Conservation (phyloP, 2,888 invertebrate genomes). For the Campoletis raptor region DNA sequence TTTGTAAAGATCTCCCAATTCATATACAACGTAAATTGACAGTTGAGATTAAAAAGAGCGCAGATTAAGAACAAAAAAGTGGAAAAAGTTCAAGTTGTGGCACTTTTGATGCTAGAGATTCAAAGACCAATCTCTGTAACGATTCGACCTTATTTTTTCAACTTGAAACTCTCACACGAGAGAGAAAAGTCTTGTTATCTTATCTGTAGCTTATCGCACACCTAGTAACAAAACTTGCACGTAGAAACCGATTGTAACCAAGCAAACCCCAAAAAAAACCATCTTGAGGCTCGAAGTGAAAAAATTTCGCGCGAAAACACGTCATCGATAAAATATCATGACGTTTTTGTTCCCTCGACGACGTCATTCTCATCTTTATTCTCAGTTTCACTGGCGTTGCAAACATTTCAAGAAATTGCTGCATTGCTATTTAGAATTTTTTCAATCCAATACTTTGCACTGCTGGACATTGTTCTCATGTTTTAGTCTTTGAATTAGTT, state of each 20-base stretch:
- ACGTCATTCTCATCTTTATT: background rate
- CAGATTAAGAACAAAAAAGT: background rate
- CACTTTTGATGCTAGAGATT: background rate
- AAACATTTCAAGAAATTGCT: background rate
- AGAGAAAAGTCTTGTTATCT: conserved; percentile 45
- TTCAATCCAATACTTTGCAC: background rate
- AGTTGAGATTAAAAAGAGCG: background rate
- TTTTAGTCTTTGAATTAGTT: background rate
- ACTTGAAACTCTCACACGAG: conserved; percentile 24
- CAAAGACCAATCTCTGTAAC: background rate
- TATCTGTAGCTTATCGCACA: conserved; percentile 60
- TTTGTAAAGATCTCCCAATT: background rate
- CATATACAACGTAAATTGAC: background rate
- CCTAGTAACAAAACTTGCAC: conserved; percentile 43
- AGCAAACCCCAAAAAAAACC: background rate
- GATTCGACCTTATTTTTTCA: background rate
- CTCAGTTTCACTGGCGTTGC: background rate
- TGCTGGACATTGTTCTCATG: background rate
- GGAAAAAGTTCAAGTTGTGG: background rate
- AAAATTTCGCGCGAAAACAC: background rate
- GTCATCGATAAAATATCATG: conserved; percentile 13
- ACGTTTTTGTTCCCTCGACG: background rate
- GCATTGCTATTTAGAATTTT: background rate
- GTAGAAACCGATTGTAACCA: conserved; percentile 44
- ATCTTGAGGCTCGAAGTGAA: background rate